Conservation (phyloP, 2,888 invertebrate species). For the Amaurobius ferox region DNA sequence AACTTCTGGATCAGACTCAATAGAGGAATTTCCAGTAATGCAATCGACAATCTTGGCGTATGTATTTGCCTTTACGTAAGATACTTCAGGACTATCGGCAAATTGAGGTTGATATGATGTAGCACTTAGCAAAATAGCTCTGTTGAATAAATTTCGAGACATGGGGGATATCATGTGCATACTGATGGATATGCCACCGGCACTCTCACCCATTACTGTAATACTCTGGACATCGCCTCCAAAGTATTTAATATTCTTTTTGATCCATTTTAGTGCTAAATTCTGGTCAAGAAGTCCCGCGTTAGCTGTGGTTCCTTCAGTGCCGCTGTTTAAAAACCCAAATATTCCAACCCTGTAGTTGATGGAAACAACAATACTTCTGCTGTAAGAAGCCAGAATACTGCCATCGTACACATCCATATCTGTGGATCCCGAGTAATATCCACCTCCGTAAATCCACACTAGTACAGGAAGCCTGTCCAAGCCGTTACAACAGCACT, state of each 20-base stretch:
- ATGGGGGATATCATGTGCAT: slow-evolving; percentile 70
- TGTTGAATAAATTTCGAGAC: slow-evolving; percentile 72
- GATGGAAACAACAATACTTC: slow-evolving; percentile 80
- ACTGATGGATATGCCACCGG: slow-evolving; percentile 75
- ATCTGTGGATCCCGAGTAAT: slow-evolving; percentile 73
- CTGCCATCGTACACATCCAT: slow-evolving; percentile 80
- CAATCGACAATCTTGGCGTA: slow-evolving; percentile 42
- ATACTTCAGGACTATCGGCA: not conserved
- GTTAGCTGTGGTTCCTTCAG: slow-evolving; percentile 75
- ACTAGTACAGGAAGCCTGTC: slow-evolving; percentile 84
- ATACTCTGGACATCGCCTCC: slow-evolving; percentile 75
- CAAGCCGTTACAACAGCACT: not conserved
- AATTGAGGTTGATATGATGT: slow-evolving; percentile 59
- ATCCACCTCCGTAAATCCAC: slow-evolving; percentile 76
- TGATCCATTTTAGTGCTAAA: slow-evolving; percentile 76
- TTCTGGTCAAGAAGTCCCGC: slow-evolving; percentile 76
- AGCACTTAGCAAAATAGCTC: slow-evolving; percentile 75
- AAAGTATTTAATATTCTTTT: slow-evolving; percentile 74
- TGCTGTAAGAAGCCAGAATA: slow-evolving; percentile 79
- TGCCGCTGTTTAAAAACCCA: slow-evolving; percentile 77
- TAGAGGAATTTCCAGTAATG: slow-evolving; percentile 3
- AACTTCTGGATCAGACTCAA: slow-evolving; percentile 8
- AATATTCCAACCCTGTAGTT: slow-evolving; percentile 80
- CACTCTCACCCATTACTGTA: slow-evolving; percentile 76
- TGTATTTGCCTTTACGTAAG: not conserved